phyloP scores from a whole-genome alignment of 2,888 invertebrate species.

The Halictus ligatus region DNA sequence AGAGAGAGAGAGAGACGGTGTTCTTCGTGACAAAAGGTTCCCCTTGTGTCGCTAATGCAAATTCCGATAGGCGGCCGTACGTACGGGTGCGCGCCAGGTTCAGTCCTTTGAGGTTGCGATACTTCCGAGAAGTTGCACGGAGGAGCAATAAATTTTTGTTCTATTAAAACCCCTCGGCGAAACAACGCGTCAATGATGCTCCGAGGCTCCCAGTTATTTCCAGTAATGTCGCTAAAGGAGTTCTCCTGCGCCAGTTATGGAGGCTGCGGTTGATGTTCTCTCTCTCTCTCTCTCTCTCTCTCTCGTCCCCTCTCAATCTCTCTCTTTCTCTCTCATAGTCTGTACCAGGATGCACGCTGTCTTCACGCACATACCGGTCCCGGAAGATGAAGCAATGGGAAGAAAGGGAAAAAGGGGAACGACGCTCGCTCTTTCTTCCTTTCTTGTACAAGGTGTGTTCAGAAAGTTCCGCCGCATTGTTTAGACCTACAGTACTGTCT shows the following conservation, averaged over 20 bases:
- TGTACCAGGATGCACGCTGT: neutral
- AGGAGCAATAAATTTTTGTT: constrained; percentile 20
- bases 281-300: constrained; percentile 15
- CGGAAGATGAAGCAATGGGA: constrained; percentile 45
- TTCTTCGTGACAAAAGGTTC: neutral
- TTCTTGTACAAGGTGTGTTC: neutral
- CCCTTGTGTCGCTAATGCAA: constrained; percentile 14
- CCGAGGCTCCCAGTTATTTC: constrained; percentile 21
- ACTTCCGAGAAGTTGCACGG: neutral
- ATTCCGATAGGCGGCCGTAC: constrained; percentile 19
- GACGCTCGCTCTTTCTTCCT: neutral
- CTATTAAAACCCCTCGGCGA: neutral
- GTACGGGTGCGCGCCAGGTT: neutral
- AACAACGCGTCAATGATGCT: constrained; percentile 7
- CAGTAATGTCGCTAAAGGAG: constrained; percentile 9
- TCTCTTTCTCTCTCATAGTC: neutral
- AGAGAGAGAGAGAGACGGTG: neutral
- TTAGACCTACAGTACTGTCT: neutral
- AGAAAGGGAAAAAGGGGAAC: neutral
- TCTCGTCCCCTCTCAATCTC: neutral
- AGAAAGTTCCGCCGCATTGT: neutral
- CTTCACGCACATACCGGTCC: constrained; percentile 21
- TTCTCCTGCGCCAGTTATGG: constrained; percentile 23
- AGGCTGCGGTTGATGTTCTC: constrained; percentile 42
- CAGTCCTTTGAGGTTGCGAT: neutral